Evolutionary conservation across 2,113 vertebrate species (phyloP).

Genomic region (Oreochromis spilurus): DNA sequence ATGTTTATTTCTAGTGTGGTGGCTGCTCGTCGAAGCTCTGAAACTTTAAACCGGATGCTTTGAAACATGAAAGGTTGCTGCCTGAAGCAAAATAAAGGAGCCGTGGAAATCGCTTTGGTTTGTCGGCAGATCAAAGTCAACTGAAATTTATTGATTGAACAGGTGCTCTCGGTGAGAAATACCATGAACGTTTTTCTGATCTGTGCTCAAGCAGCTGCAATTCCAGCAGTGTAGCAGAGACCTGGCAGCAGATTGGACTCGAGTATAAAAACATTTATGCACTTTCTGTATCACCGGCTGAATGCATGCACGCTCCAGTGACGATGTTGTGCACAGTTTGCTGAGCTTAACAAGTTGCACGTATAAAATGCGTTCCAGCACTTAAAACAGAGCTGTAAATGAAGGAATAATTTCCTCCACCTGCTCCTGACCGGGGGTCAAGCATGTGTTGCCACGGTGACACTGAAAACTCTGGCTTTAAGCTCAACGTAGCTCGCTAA

Average conservation of each 20-base stretch:
- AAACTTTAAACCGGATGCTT: not conserved
- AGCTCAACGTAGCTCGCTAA: not conserved
- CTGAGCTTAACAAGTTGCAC: not conserved
- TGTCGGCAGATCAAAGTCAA: not conserved
- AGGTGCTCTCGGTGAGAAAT: not conserved
- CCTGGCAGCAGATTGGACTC: not conserved
- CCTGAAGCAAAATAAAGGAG: not conserved
- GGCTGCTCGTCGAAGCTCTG: not conserved
- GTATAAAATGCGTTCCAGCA: accelerated
- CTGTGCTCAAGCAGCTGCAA: not conserved
- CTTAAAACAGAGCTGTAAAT: not conserved
- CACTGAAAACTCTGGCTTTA: not conserved
- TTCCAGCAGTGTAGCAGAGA: not conserved
- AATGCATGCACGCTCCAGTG: not conserved
- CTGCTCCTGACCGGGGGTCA: not conserved
- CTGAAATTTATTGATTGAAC: not conserved
- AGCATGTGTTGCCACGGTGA: not conserved
- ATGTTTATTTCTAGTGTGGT: not conserved
- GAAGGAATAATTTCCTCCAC: not conserved
- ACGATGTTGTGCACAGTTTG: not conserved
- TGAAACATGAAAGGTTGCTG: not conserved
- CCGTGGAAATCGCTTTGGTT: not conserved
- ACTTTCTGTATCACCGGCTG: not conserved
- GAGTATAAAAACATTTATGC: not conserved
- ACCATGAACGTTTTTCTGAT: not conserved